phyloP scores from a whole-genome alignment of 2,797 vertebrate species.

The Syncerus caffer region DNA sequence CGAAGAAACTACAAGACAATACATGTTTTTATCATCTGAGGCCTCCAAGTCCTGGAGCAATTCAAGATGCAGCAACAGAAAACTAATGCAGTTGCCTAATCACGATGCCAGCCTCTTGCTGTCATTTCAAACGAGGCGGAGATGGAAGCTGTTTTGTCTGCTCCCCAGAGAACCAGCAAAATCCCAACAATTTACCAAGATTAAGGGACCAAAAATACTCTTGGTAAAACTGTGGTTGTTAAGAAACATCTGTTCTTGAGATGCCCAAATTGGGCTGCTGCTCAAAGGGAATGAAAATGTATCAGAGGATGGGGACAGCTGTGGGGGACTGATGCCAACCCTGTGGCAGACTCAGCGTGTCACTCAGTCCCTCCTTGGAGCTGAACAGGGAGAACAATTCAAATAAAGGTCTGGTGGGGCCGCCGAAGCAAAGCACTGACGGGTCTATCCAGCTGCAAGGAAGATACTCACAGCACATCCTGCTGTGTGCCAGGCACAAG shows the following conservation, averaged over 20 bases:
- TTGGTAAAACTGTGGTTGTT: slow-evolving; percentile 54
- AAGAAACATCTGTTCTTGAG: slow-evolving; percentile 73
- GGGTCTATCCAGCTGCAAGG: accelerated
- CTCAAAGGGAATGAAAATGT: slow-evolving; percentile 73
- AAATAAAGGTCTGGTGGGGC: neutral
- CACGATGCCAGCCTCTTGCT: neutral
- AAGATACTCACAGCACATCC: accelerated
- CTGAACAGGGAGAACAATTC: neutral
- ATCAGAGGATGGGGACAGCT: slow-evolving; percentile 51
- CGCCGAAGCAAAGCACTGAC: neutral
- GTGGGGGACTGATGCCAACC: neutral
- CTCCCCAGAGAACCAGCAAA: slow-evolving; percentile 37
- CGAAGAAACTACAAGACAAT: neutral
- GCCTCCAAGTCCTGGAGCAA: neutral
- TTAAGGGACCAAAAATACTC: slow-evolving; percentile 51
- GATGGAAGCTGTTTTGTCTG: neutral
- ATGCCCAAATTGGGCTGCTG: slow-evolving; percentile 69
- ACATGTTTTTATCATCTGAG: neutral
- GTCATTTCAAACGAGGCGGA: neutral
- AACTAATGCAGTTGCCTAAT: neutral
- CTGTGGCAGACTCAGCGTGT: neutral
- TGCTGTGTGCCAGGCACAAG: neutral
- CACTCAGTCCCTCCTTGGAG: neutral
- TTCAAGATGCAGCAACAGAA: neutral
- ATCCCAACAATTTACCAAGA: slow-evolving; percentile 38